phyloP scores from a whole-genome alignment of 2,797 vertebrate genomes.

The Numenius phaeopus region DNA sequence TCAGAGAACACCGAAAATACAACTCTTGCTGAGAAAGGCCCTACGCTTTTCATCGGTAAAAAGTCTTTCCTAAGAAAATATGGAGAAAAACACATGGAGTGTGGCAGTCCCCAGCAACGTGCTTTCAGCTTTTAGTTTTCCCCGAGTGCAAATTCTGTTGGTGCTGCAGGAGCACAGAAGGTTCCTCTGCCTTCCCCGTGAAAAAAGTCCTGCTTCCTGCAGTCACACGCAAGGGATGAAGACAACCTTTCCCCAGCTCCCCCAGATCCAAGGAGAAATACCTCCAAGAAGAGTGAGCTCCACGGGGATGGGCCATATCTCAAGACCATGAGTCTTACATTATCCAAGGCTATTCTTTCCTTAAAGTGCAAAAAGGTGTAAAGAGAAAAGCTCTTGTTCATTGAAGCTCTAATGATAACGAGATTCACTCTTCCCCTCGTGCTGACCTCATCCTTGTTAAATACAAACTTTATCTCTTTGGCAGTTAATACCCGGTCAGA shows the following conservation, averaged over 20 bases:
- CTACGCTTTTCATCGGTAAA: not conserved
- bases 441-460: not conserved
- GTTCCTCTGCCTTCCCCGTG: not conserved
- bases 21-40: not conserved
- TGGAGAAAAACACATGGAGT: not conserved
- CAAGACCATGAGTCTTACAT: not conserved
- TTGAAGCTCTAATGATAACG: not conserved
- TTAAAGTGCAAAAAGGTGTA: not conserved
- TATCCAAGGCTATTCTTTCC: not conserved
- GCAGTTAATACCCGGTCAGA: not conserved
- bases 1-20: not conserved
- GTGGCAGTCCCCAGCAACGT: not conserved
- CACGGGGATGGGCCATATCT: accelerated
- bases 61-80: not conserved
- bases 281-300: not conserved
- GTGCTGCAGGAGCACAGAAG: not conserved
- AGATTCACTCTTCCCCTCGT: not conserved
- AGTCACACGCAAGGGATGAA: accelerated
- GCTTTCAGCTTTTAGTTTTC: not conserved
- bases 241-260: not conserved
- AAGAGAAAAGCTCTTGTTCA: not conserved
- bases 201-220: not conserved
- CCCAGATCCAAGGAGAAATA: not conserved
- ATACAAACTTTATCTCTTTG: not conserved
- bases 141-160: not conserved